Evolutionary conservation across 2,113 vertebrate genomes (phyloP), one percentile per base, ranked within the genome.

Genomic region (Nothoprocta pentlandii): DNA sequence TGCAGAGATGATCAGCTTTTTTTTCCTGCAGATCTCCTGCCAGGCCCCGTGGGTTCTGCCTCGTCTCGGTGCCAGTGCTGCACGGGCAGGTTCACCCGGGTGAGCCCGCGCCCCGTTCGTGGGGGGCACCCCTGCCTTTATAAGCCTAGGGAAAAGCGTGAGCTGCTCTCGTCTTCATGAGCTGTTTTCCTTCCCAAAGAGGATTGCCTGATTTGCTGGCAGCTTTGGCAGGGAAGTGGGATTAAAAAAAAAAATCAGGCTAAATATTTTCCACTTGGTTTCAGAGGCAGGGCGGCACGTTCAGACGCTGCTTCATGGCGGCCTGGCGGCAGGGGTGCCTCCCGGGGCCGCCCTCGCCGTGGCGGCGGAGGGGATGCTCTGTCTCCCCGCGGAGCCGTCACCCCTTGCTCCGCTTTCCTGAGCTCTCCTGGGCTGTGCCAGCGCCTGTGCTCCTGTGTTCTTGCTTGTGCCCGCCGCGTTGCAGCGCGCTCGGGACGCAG

Each of bases 241-340:
- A 81, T 95, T 93, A 54, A 42, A 32, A 64, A 81, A 85, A 13
- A 34, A 63, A 67, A 36, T 5, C 6, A 32, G 46, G 47, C 7
- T 86, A 59, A 94, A 87, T 93, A 80, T 67, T 93, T 95, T 96
- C 85, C 93, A 93, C 42, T 78, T 42, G 73, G 80, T 90, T 69
- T 94, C 71, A 39, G 36, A 8, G 36, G 36, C 36, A 39, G 36
- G 69, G 56, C 90, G 70, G 61, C 77, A 3, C 86, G 80, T 75
- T 90, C 90, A 93, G 93, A 92, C 90, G 42, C 73, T 79, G 92
- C 76, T 94, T 92, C 90, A 80, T 90, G 21, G 0, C 88, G 75
- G 51, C 90, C 78, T 90, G 21, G 0, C 88, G 75, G 51, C 54
- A 51, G 51, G 47, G 86, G 54, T 49, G 54, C 28, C 20, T 85